Base-by-base conservation (phyloP, 2,888 invertebrate species). In the Apantesis nais region DNA sequence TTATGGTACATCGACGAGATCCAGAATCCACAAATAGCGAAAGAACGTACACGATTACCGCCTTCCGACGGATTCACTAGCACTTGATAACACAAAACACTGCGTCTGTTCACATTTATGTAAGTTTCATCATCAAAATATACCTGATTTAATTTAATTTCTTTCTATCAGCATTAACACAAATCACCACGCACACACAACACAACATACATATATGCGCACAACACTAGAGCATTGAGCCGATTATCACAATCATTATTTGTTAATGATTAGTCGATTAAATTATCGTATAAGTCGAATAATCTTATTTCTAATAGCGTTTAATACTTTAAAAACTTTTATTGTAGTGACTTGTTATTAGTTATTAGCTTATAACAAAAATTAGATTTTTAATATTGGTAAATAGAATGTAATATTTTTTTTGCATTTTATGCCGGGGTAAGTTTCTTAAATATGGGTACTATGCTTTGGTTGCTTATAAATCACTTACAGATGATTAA, bases 151-250 rank as follows among this genome's bases (percentile, higher is more conserved):
- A 89, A 90, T 85, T 94, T 93, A 93, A 91, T 94, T 93, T 93
- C 90, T 93, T 93, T 93, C 90, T 90, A 94, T 93, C 92, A 95
- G 93, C 95, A 91, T 94, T 91, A 95, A 93, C 93, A 94, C 95
- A 95, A 95, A 95, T 95, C 94, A 94, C 95, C 95, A 95, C 94
- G 95, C 94, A 95, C 95, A 94, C 95, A 95, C 93, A 93, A 94
- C 94, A 94, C 92, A 93, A 94, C 92, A 93, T 90, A 94, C 89
- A 90, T 90, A 83, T 86, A 86, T 84, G 81, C 79, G 84, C 73
- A 86, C 87, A 87, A 86, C 87, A 87, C 87, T 87, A 87, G 84
- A 80, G 84, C 78, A 78, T 75, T 81, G 78, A 78, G 78, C 80
- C 78, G 84, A 83, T 78, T 79, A 74, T 73, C 44, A 66, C 66